Evolutionary conservation across 2,888 invertebrate genomes (phyloP).

Genomic region (Cephus pulcher): DNA sequence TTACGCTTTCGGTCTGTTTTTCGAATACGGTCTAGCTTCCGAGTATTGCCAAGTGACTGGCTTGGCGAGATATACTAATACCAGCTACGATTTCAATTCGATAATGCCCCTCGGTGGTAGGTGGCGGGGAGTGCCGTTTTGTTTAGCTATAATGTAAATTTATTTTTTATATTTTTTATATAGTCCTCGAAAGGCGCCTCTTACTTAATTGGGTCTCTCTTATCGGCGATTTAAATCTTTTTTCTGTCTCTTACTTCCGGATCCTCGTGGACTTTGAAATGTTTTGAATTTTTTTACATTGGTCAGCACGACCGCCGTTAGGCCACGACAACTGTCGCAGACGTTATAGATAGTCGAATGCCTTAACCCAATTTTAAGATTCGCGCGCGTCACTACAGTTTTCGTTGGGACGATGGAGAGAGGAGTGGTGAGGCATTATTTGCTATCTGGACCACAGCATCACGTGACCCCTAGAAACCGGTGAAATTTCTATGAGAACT

Average conservation of each 20-base stretch:
- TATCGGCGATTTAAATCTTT: neutral
- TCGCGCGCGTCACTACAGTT: slow-evolving; percentile 10
- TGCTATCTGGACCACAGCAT: neutral
- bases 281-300: neutral
- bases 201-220: neutral
- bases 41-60: neutral
- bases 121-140: neutral
- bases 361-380: slow-evolving; percentile 33
- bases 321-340: neutral
- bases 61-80: neutral
- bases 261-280: neutral
- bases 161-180: neutral
- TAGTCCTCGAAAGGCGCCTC: neutral
- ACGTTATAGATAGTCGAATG: neutral
- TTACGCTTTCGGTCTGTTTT: neutral
- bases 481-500: neutral
- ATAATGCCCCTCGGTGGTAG: neutral
- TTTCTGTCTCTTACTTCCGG: neutral
- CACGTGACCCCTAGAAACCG: neutral
- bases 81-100: neutral
- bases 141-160: neutral
- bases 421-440: neutral
- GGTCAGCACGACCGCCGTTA: neutral
- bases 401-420: neutral
- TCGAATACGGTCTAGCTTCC: neutral